Percentiles rank a stretch among this genome's conserved stretches.
These are phyloP conservation scores for Centropristis striata DNA, from an alignment of 2,113 vertebrate genomes.

Conservation along the genomic window DNA sequence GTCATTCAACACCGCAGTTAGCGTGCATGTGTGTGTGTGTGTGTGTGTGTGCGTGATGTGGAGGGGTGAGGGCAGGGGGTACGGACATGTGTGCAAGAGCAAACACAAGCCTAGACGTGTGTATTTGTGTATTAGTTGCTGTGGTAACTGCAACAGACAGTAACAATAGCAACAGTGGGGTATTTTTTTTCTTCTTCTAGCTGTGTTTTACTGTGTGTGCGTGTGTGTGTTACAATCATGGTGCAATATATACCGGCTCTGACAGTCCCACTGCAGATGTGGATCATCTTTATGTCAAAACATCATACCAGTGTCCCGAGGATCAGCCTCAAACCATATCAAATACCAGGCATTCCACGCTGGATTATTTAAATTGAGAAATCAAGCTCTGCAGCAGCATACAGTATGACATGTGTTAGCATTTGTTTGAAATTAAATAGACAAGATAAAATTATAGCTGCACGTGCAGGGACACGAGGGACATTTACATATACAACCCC, in stretches of 20 bases:
- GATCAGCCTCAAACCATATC: background rate
- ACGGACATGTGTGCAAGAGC: slow-evolving; percentile 34
- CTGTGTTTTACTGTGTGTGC: slow-evolving; percentile 8
- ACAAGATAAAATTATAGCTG: too few species aligned
- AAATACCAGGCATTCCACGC: too few species aligned
- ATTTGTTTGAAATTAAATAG: background rate
- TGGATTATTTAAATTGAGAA: background rate
- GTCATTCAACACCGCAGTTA: slow-evolving; percentile 58
- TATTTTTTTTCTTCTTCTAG: slow-evolving; percentile 23
- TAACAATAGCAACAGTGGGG: slow-evolving; percentile 51
- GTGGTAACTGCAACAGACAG: slow-evolving; percentile 65
- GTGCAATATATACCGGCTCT: slow-evolving; percentile 12
- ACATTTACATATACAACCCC: too few species aligned
- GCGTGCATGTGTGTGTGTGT: slow-evolving; percentile 18
- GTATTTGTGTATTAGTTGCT: slow-evolving; percentile 73
- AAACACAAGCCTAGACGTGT: slow-evolving; percentile 57
- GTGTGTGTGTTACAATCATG: background rate
- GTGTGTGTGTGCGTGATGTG: slow-evolving; percentile 3
- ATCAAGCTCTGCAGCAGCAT: too few species aligned
- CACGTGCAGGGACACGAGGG: too few species aligned
- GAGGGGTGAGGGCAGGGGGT: slow-evolving; percentile 18
- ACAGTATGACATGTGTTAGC: background rate
- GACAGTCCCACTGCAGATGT: slow-evolving; percentile 11
- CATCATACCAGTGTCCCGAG: background rate
- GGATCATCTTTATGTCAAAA: slow-evolving; percentile 22